Evolutionary conservation across 2,888 invertebrate genomes (phyloP), one percentile per base, ranked within the genome.

Genomic region (Isotomurus palustris): DNA sequence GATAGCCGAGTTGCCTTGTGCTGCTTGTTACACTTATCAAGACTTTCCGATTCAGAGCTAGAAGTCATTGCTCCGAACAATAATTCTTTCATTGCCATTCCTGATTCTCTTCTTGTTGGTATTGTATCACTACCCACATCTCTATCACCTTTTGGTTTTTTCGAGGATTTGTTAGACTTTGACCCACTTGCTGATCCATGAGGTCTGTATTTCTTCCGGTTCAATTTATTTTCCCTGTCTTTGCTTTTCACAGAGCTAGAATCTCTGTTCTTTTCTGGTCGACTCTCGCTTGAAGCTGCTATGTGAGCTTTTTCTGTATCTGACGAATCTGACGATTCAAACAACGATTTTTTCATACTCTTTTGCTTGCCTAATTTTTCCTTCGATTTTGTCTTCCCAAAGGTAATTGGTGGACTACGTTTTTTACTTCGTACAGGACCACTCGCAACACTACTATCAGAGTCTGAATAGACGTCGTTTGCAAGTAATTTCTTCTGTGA

Each of bases 61-160:
- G 65, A 64, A 4, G 64, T 66, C 67, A 68, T 66, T 28, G 64
- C 54, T 44, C 70, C 70, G 51, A 69, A 69, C 29, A 70, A 40
- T 8, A 53, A 28, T 38, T 64, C 67, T 47, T 70, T 65, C 65
- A 67, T 66, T 27, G 67, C 62, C 12, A 63, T 47, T 22, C 51
- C 48, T 8, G 66, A 57, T 22, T 68, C 67, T 45, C 63, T 45
- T 45, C 67, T 67, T 22, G 5, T 14, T 10, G 28, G 3, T 19
- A 25, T 60, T 5, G 56, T 49, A 28, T 40, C 28, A 51, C 48
- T 47, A 25, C 51, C 57, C 19, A 55, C 60, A 49, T 22, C 43
- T 22, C 36, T 49, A 35, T 35, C 22, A 17, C 32, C 32, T 4
- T 22, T 19, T 21, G 3, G 17, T n/a, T 57, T 56, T 36, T 62